Base-by-base conservation (phyloP, 2,113 vertebrate genomes). In the Tamias sibiricus region DNA sequence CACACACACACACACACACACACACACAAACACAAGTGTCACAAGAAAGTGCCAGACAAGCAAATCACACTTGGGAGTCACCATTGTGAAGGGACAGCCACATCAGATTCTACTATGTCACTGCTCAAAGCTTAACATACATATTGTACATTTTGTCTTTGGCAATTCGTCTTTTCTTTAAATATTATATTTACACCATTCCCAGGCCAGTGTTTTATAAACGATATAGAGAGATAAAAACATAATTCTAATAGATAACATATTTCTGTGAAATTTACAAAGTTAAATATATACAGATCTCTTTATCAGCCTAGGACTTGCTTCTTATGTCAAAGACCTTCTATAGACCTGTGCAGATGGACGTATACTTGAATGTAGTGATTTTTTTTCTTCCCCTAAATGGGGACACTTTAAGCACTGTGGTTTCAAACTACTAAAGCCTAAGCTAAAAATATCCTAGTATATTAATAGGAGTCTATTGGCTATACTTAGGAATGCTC, bases 401-500 rank as follows among this genome's bases (percentile, higher is more conserved):
- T 93, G n/a, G n/a, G 35, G 30, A 52, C 14, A 93, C 62, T 87
- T 79, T 37, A 89, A 96, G 35, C 84, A 91, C 19, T 91, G 90
- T 94, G 91, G 95, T 96, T 97, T 95, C 37, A 54, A 74, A 91
- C 83, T 64, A 49, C 35, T 91, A 88, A 75, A 81, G 20, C 75
- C 42, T 72, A 81, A 42, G 17, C 80, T 97, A 91, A 97, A 97
- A 97, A 95, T 97, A 94, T 9, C 14, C 47, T 71, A 2, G 30
- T 57, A 47, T 94, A 97, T 96, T 96, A 96, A 96, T 90, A 95
- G 93, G 54, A 90, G 37, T 69, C 89, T 80, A 77, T 59, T 84
- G 66, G 75, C 91, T 90, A 22, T 66, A 64, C 54, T 94, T 94
- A 93, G 95, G 68, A 89, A 94, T 76, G 37, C 24, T 28, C 35